Conservation (phyloP, 2,797 vertebrate genomes). For the Myotis myotis region DNA sequence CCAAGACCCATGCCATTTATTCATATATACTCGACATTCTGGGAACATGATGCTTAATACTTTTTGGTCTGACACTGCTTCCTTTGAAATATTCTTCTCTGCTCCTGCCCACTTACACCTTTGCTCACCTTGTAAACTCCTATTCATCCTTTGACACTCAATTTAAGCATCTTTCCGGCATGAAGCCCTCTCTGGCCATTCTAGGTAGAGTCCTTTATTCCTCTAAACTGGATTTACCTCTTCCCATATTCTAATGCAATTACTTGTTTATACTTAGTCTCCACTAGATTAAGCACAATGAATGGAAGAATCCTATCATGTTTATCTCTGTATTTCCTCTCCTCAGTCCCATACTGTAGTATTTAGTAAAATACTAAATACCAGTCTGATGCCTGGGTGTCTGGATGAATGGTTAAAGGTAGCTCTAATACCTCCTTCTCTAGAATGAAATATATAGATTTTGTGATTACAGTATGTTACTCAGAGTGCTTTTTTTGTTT, state of each 20-base stretch:
- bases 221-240: neutral
- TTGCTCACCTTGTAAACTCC: constrained; percentile 1
- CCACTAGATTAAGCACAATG: neutral
- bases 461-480: neutral
- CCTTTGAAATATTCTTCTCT: neutral
- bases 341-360: neutral
- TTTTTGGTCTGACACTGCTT: neutral
- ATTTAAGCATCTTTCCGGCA: neutral
- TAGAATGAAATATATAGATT: neutral
- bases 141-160: neutral
- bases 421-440: neutral
- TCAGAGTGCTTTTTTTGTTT: neutral
- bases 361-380: neutral
- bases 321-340: neutral
- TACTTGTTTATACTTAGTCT: neutral
- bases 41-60: neutral
- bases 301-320: neutral
- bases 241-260: neutral
- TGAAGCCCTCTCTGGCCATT: neutral
- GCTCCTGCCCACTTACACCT: neutral
- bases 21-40: constrained; percentile 10
- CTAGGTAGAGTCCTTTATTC: neutral
- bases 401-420: neutral
- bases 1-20: neutral
- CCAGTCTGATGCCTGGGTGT: neutral